Percentiles rank a stretch among this genome's conserved stretches.
Evolutionary conservation across 2,113 vertebrate genomes (phyloP).

Genomic region (Cyprinodon variegatus): DNA sequence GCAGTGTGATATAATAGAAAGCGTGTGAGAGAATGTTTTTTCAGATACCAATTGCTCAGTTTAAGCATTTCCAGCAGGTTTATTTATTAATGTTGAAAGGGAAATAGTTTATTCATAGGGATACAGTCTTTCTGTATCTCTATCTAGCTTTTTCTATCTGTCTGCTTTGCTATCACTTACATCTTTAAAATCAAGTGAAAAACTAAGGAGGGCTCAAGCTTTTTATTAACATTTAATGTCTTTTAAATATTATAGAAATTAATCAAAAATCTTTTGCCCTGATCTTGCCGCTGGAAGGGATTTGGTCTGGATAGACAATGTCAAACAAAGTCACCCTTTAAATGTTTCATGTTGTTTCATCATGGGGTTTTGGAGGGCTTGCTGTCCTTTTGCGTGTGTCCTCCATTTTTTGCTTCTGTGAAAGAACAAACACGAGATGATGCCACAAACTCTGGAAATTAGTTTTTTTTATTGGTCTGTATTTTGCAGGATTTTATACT

Average conservation of each 20-base stretch:
- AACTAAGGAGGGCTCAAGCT: constrained; percentile 9
- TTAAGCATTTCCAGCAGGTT: constrained; percentile 1
- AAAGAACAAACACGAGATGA: not conserved
- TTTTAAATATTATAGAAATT: constrained; percentile 34
- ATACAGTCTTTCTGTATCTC: constrained; percentile 1
- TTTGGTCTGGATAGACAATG: constrained; percentile 36
- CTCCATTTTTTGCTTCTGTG: constrained; percentile 17
- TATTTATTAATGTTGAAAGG: not conserved
- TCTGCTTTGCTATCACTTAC: not conserved
- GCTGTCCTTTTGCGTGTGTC: constrained; percentile 31
- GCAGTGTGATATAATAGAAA: constrained; percentile 15
- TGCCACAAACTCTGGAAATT: not conserved
- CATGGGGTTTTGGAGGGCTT: constrained; percentile 38
- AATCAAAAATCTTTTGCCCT: constrained; percentile 23
- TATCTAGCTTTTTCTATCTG: not conserved
- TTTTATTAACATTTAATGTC: constrained; percentile 39
- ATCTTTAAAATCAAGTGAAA: constrained; percentile 9
- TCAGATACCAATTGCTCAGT: not conserved
- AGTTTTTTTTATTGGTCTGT: not conserved
- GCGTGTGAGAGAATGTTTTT: constrained; percentile 12
- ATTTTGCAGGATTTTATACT: not conserved
- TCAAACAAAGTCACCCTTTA: constrained; percentile 48
- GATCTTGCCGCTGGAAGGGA: constrained; percentile 20
- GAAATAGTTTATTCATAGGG: not conserved
- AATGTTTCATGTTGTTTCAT: constrained; percentile 70